Percentiles rank a stretch among this genome's conserved stretches.
phyloP scores from a whole-genome alignment of 2,113 vertebrate genomes.

The Daboia siamensis region DNA sequence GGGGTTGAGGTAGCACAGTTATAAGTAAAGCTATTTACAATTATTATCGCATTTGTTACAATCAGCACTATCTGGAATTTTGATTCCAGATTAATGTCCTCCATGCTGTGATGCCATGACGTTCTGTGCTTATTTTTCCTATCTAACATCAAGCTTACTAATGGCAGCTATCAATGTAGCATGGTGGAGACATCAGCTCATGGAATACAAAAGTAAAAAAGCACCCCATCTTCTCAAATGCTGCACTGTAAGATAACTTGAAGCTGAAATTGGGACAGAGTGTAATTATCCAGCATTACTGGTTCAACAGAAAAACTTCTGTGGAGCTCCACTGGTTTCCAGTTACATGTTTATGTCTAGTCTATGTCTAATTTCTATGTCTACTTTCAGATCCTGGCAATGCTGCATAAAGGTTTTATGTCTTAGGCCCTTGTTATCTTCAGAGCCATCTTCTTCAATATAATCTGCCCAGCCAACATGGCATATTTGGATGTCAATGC shows the following conservation, averaged over 20 bases:
- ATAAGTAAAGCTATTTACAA: background rate
- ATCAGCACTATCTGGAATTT: background rate
- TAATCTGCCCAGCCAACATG: background rate
- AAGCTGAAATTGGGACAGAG: background rate
- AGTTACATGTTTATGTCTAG: background rate
- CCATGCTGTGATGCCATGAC: background rate
- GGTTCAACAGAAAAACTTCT: background rate
- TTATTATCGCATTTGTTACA: background rate
- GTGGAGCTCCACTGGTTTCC: background rate
- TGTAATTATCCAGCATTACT: background rate
- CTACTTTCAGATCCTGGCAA: background rate
- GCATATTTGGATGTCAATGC: background rate
- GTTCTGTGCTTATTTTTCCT: background rate
- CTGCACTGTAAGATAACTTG: background rate
- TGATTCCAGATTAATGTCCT: background rate
- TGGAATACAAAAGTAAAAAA: background rate
- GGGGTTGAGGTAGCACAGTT: background rate
- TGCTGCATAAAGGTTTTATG: background rate
- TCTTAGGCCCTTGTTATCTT: background rate
- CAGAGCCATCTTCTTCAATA: background rate
- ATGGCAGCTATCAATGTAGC: background rate
- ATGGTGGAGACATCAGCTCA: background rate
- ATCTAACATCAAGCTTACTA: background rate
- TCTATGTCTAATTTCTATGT: background rate
- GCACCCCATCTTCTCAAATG: background rate